A percentile compares a stretch with the other conserved stretches of the same genome.
Evolutionary conservation across 2,113 vertebrate species (phyloP).

Genomic region (Corydoras maculifer): DNA sequence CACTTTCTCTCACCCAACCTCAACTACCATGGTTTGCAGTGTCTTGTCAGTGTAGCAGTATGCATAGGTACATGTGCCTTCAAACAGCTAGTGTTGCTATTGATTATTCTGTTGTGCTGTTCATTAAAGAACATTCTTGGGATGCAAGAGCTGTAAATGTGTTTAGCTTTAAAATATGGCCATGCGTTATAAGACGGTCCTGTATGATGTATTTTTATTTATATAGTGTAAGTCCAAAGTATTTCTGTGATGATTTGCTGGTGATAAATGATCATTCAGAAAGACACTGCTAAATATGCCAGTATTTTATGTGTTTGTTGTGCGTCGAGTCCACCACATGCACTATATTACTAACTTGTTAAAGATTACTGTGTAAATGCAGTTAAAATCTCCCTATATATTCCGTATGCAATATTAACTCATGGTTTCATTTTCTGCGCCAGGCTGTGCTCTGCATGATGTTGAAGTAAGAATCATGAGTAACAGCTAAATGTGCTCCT

Average conservation of each 20-base stretch:
- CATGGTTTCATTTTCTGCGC: constrained; percentile 40
- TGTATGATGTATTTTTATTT: constrained; percentile 6
- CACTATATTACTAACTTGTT: background rate
- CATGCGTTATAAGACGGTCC: background rate
- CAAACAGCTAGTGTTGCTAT: constrained; percentile 50
- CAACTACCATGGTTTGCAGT: constrained; percentile 8
- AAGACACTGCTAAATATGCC: background rate
- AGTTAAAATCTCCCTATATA: constrained; percentile 12
- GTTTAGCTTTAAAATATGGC: constrained; percentile 2
- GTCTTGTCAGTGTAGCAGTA: constrained; percentile 53
- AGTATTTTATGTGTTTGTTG: background rate
- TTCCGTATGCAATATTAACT: constrained; percentile 11
- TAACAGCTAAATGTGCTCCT: constrained; percentile 16
- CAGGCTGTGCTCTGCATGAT: constrained; percentile 53
- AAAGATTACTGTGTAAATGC: constrained; percentile 6
- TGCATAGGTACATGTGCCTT: constrained; percentile 65
- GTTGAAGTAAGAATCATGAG: constrained; percentile 31
- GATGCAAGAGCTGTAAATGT: constrained; percentile 23
- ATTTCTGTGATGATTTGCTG: constrained; percentile 7
- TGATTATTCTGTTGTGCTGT: constrained; percentile 52
- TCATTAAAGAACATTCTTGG: constrained; percentile 34
- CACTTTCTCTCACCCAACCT: background rate
- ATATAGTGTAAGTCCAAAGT: constrained; percentile 4
- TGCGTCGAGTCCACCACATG: background rate
- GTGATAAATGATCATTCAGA: constrained; percentile 2